Conservation (phyloP, 1,140 invertebrate genomes). For the Neuroterus valhalla region DNA sequence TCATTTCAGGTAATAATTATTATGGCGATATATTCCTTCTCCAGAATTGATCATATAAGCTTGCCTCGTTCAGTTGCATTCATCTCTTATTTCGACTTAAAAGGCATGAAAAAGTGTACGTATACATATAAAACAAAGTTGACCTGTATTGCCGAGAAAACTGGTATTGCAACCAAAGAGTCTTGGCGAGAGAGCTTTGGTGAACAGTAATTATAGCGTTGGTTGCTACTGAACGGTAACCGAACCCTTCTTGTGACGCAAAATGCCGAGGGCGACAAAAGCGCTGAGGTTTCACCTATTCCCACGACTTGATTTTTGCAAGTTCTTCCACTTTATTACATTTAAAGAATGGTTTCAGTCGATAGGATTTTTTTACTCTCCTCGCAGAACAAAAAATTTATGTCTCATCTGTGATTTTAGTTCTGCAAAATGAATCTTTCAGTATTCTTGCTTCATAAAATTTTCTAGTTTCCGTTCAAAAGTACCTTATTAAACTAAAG, state of each 20-base stretch:
- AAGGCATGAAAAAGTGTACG: neutral
- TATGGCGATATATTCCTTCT: constrained; percentile 3
- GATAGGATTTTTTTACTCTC: neutral
- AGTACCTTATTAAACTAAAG: too few relatives aligned
- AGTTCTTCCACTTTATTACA: neutral
- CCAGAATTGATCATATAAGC: neutral
- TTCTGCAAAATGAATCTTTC: too few relatives aligned
- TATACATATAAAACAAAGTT: neutral
- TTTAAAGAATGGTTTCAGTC: neutral
- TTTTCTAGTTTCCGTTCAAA: too few relatives aligned
- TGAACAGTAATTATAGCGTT: constrained; percentile 55
- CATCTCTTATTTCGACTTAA: neutral
- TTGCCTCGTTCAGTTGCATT: neutral
- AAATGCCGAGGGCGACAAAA: constrained; percentile 10
- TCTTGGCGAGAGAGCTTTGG: constrained; percentile 39
- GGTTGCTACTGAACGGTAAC: constrained; percentile 56
- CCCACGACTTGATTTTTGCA: constrained; percentile 16
- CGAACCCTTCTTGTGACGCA: constrained; percentile 36
- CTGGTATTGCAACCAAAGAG: neutral
- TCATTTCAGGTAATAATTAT: constrained; percentile 3
- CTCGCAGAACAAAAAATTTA: neutral
- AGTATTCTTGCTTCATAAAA: too few relatives aligned
- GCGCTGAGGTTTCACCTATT: neutral
- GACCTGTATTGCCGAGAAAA: neutral
- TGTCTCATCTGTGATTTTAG: neutral